Evolutionary conservation across 1,140 invertebrate genomes (phyloP).

Genomic region (Penaeus chinensis): DNA sequence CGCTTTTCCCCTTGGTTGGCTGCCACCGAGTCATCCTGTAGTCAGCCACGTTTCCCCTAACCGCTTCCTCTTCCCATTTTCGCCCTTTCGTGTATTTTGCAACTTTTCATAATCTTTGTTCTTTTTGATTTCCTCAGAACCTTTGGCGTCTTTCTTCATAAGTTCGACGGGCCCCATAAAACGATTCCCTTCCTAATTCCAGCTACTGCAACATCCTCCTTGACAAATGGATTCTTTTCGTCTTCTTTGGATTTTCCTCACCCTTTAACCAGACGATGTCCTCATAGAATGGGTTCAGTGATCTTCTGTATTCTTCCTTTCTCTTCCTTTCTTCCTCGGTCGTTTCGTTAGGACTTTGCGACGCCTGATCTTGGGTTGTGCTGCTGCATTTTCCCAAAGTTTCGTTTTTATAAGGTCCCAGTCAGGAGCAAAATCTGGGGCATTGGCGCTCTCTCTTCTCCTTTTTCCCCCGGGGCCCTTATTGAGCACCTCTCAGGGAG

Average conservation of each 20-base stretch:
- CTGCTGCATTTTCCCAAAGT: neutral
- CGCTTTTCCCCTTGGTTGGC: constrained; percentile 29
- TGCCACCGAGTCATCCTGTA: constrained; percentile 2
- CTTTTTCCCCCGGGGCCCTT: constrained; percentile 45
- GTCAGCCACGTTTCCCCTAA: constrained; percentile 17
- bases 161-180: constrained; percentile 57
- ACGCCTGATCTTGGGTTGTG: neutral
- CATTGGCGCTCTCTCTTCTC: constrained; percentile 61
- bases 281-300: constrained; percentile 60
- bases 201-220: constrained; percentile 7
- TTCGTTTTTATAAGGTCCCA: constrained; percentile 29
- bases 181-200: constrained; percentile 60
- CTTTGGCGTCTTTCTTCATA: neutral
- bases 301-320: constrained; percentile 34
- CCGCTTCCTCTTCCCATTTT: neutral
- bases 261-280: constrained; percentile 35
- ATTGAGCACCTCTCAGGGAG: constrained; percentile 51
- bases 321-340: constrained; percentile 15
- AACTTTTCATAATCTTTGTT: neutral
- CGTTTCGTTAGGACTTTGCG: neutral
- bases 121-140: constrained; percentile 20
- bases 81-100: too few relatives aligned
- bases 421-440: constrained; percentile 56
- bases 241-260: neutral
- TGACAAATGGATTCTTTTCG: constrained; percentile 51